Evolutionary conservation across 2,113 vertebrate genomes (phyloP).

Genomic region (Menidia beryllina): DNA sequence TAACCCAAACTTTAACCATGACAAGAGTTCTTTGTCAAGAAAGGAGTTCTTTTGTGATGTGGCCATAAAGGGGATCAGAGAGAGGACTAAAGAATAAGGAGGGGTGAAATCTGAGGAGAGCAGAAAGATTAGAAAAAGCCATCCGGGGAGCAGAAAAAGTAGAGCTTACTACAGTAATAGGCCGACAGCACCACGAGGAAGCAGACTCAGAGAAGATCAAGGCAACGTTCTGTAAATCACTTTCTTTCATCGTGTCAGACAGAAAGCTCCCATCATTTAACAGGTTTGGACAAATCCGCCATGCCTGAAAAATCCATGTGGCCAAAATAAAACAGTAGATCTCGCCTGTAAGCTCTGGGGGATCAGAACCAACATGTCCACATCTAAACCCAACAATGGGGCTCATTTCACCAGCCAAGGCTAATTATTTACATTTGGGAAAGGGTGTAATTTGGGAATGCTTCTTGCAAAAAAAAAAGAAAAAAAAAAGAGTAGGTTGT

Average conservation of each 20-base stretch:
- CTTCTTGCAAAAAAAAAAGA: neutral
- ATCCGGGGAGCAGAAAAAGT: slow-evolving; percentile 5
- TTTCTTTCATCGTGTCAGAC: slow-evolving; percentile 40
- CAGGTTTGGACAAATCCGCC: slow-evolving; percentile 56
- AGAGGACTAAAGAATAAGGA: neutral
- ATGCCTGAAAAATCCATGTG: slow-evolving; percentile 27
- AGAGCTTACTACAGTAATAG: neutral
- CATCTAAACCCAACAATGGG: slow-evolving; percentile 57
- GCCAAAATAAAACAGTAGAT: slow-evolving; percentile 57
- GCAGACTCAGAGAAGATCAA: slow-evolving; percentile 36
- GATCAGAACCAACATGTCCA: slow-evolving; percentile 66
- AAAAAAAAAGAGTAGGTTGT: no score
- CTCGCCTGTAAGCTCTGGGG: slow-evolving; percentile 44
- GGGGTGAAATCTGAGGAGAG: neutral
- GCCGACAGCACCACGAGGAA: slow-evolving; percentile 13
- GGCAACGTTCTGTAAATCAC: slow-evolving; percentile 15
- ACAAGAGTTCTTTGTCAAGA: neutral
- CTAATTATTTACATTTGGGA: slow-evolving; percentile 22
- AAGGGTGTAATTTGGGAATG: slow-evolving; percentile 36
- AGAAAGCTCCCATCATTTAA: slow-evolving; percentile 37
- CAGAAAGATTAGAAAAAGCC: slow-evolving; percentile 21
- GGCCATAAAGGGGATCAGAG: neutral
- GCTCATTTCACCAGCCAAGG: slow-evolving; percentile 25
- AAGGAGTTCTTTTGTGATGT: no score
- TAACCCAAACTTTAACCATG: neutral